Conservation (phyloP, 2,797 vertebrate genomes). For the Capromys pilorides region DNA sequence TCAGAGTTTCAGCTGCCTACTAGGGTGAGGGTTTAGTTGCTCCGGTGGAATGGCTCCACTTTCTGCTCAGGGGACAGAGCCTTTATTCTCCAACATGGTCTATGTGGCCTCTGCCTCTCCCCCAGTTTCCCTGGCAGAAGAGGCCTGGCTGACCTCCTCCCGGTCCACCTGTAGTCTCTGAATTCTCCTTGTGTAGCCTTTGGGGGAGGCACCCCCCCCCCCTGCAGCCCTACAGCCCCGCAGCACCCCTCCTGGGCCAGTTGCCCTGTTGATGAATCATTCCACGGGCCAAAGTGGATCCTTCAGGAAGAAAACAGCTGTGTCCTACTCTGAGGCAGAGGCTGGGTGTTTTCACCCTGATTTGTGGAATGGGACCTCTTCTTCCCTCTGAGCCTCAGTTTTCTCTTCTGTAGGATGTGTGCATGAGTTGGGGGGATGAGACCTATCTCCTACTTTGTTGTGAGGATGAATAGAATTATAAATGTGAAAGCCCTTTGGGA, state of each 20-base stretch:
- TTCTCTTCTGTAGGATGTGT: neutral
- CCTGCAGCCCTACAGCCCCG: too few species aligned
- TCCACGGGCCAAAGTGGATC: neutral
- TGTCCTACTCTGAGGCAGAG: neutral
- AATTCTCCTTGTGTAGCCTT: neutral
- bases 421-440: neutral
- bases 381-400: constrained; percentile 32
- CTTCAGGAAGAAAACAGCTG: neutral
- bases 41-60: neutral
- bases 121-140: neutral
- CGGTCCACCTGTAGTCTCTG: neutral
- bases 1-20: neutral
- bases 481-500: constrained; percentile 71
- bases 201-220: neutral
- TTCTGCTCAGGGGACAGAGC: neutral
- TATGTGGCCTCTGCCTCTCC: neutral
- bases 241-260: neutral
- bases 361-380: neutral
- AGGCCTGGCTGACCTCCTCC: neutral
- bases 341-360: neutral
- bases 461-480: constrained; percentile 63
- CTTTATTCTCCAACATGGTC: neutral
- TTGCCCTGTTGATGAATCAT: neutral
- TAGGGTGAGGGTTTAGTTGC: neutral
- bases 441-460: constrained; percentile 39